Conservation (phyloP, 2,113 vertebrate species). For the Cyanoliseus patagonus region DNA sequence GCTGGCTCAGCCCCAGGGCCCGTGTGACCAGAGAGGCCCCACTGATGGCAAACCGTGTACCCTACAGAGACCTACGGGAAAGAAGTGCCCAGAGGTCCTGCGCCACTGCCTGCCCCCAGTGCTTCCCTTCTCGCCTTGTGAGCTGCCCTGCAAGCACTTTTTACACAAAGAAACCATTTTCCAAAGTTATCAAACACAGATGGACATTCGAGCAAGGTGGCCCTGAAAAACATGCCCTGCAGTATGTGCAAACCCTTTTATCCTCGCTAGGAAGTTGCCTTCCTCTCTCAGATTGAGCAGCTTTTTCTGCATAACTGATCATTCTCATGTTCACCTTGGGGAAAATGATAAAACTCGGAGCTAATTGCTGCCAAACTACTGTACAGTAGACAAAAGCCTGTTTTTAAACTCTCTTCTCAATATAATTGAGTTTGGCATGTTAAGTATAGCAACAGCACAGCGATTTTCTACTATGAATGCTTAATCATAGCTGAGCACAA, state of each 20-base stretch:
- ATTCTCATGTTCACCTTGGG: not conserved
- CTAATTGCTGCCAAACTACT: not conserved
- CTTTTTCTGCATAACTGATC: not conserved
- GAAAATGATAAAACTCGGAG: not conserved
- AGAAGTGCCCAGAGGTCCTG: not conserved
- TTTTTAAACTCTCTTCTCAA: not conserved
- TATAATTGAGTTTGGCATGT: not conserved
- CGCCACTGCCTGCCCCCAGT: not conserved
- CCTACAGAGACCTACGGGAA: accelerated
- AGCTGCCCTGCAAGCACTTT: not conserved
- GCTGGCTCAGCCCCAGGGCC: not conserved
- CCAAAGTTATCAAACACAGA: not conserved
- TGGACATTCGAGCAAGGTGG: accelerated
- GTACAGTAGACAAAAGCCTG: not conserved
- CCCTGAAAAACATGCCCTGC: not conserved
- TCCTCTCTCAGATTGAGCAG: not conserved
- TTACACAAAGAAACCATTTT: not conserved
- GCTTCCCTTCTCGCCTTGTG: not conserved
- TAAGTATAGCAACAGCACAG: not conserved
- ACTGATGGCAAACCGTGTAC: not conserved
- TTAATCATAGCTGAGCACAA: not conserved
- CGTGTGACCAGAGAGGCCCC: too few species aligned
- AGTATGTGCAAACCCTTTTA: not conserved
- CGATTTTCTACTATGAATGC: not conserved
- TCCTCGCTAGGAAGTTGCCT: not conserved